Percentiles rank a stretch among this genome's conserved stretches.
phyloP scores from a whole-genome alignment of 1,140 invertebrate genomes.

The Protaetia brevitarsis region DNA sequence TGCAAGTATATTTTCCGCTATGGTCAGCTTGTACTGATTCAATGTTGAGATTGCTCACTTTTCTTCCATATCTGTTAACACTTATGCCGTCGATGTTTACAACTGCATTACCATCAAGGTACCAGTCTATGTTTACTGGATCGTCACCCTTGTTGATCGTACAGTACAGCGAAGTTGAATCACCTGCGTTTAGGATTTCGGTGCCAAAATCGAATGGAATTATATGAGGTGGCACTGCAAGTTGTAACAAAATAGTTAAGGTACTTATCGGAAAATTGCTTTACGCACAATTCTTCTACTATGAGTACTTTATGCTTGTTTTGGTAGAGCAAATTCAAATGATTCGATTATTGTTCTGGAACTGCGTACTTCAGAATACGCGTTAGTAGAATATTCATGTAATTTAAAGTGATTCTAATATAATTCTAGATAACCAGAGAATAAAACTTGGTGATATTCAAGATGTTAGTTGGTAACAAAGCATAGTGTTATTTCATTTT shows the following conservation, averaged over 20 bases:
- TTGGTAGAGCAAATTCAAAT: too few relatives aligned
- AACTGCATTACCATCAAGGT: conserved; percentile 56
- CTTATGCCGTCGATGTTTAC: conserved; percentile 33
- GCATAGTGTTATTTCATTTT: too few relatives aligned
- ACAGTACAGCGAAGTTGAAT: conserved; percentile 52
- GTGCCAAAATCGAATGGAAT: conserved; percentile 39
- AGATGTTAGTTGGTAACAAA: too few relatives aligned
- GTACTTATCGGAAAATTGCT: too few relatives aligned
- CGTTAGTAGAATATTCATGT: too few relatives aligned
- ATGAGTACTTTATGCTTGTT: too few relatives aligned
- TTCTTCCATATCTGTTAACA: conserved; percentile 36
- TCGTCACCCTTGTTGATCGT: conserved; percentile 54
- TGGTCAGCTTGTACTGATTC: conserved; percentile 57
- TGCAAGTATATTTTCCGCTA: conserved; percentile 64
- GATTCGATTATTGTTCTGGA: too few relatives aligned
- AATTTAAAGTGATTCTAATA: too few relatives aligned
- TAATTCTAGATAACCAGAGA: too few relatives aligned
- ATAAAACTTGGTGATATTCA: too few relatives aligned
- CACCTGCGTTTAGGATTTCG: conserved; percentile 52
- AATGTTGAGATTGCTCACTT: conserved; percentile 53
- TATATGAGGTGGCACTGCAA: conserved; percentile 29
- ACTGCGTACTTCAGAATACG: too few relatives aligned
- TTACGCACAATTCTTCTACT: too few relatives aligned
- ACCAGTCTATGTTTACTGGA: conserved; percentile 51
- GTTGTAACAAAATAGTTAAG: conserved; percentile 55